These are phyloP conservation scores for Cephus runcator DNA, from an alignment of 2,888 invertebrate species.

Conservation along the genomic window DNA sequence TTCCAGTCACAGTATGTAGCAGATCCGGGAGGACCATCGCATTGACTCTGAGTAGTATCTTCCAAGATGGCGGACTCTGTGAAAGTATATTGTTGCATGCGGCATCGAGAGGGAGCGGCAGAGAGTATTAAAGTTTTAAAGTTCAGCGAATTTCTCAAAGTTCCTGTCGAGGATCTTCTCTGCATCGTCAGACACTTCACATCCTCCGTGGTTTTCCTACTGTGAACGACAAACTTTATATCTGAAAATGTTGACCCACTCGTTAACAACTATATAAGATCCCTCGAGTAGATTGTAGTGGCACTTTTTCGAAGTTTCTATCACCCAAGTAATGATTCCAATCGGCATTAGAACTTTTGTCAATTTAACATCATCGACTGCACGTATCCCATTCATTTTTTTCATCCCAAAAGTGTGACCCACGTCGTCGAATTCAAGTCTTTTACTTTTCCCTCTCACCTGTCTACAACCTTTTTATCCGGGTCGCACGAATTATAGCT, in stretches of 20 bases:
- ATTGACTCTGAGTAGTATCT: not conserved
- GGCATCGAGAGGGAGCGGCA: not conserved
- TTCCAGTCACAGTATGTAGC: not conserved
- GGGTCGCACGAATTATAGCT: not conserved
- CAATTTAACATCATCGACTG: too few relatives aligned
- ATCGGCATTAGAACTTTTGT: too few relatives aligned
- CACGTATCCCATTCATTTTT: too few relatives aligned
- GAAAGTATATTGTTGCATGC: not conserved
- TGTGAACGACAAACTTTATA: not conserved
- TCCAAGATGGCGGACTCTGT: not conserved
- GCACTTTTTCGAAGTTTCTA: not conserved
- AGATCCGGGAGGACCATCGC: not conserved
- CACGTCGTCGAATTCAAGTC: not conserved
- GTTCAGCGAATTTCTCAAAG: not conserved
- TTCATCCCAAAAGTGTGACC: too few relatives aligned
- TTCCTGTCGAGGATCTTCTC: not conserved
- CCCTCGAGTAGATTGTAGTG: not conserved
- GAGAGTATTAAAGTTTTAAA: not conserved
- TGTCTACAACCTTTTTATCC: not conserved
- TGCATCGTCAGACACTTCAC: not conserved
- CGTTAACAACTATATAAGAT: not conserved
- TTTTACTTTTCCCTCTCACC: not conserved
- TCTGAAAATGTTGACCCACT: not conserved
- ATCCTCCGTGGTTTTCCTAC: not conserved
- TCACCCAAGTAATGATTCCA: too few relatives aligned